Conservation (phyloP, 1,140 invertebrate genomes). For the Magallana angulata region DNA sequence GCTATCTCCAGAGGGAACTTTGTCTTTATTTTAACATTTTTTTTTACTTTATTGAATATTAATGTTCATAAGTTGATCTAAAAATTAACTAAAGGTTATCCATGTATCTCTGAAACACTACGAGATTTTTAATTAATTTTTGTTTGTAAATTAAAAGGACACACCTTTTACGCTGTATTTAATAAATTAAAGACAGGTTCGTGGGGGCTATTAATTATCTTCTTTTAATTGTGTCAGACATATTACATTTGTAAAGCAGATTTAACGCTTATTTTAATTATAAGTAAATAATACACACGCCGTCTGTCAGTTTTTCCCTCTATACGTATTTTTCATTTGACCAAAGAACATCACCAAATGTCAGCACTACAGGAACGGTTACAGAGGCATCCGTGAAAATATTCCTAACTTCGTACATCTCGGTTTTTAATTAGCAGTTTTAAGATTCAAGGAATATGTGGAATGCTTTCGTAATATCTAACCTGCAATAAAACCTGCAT, state of each 20-base stretch:
- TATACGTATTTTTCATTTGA: not conserved
- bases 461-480: too few relatives aligned
- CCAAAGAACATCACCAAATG: not conserved
- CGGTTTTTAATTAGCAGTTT: not conserved
- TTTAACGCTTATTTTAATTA: not conserved
- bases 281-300: not conserved
- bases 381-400: not conserved
- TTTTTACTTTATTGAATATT: not conserved
- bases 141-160: not conserved
- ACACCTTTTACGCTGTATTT: not conserved
- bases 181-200: too few relatives aligned
- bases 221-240: not conserved
- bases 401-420: not conserved
- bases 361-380: not conserved
- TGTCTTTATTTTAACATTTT: not conserved
- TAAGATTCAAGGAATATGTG: too few relatives aligned
- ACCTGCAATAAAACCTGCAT: too few relatives aligned
- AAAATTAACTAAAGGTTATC: not conserved
- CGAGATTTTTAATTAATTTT: not conserved
- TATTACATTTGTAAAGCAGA: slow-evolving; percentile 12
- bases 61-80: not conserved
- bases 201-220: too few relatives aligned
- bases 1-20: not conserved
- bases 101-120: not conserved
- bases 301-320: slow-evolving; percentile 3